Base-by-base conservation (phyloP, 2,113 vertebrate species). In the Aldabrachelys gigantea region DNA sequence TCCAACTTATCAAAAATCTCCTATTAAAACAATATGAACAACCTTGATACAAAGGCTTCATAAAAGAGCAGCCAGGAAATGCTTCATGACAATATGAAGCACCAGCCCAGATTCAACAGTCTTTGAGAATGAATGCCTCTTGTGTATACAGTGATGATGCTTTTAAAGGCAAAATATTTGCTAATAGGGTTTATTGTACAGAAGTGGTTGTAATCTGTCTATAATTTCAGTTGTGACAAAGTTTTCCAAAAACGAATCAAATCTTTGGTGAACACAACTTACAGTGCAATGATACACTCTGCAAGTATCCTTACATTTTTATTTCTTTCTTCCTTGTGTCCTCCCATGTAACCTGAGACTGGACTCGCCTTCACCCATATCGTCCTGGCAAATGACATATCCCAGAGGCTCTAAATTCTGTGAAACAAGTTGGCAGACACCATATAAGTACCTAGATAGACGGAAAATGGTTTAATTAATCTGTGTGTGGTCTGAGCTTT, bases 191-290 rank as follows among this genome's bases (percentile, higher is more conserved):
- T 72, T 75, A 75, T 44, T 44, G 38, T 75, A 44, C 22, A 75
- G 72, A 75, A 75, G 17, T 41, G 21, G 5, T 75, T 75, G 44
- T 78, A 44, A 86, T 47, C 62, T 22, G 24, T 59, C 59, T 35
- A 9, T 16, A 31, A 91, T 84, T 78, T 17, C 44, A 94, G 49
- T 78, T 95, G 56, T 80, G 57, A 22, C 89, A 78, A 47, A 80
- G 41, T 14, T 94, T 93, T 86, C 25, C 56, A 88, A 90, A 62
- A 76, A 31, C 38, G 80, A 50, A 86, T 59, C 56, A 79, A 85
- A 91, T 87, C 89, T 53, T 22, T 82, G 13, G 17, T 57, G 57
- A 80, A 72, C 62, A 5, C 35, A 80, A 2, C 35, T 89, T 94
- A 24, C 44, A 75, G 81, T 84, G 29, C 16, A 5, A 31, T 75